Conservation (phyloP, 2,113 vertebrate genomes). For the Spea multiplicata region DNA sequence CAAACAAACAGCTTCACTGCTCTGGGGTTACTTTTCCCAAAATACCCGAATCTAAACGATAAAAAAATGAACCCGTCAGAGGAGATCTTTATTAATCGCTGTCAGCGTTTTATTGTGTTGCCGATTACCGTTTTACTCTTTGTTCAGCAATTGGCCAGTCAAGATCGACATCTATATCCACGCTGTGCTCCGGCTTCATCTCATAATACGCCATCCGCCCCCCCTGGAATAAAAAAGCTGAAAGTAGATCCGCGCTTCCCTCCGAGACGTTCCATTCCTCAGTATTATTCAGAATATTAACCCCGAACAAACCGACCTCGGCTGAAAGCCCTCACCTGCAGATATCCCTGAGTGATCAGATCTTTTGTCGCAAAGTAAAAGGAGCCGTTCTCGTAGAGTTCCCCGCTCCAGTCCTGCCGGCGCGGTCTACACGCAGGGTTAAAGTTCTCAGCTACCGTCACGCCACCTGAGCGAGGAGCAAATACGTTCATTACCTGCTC, state of each 20-base stretch:
- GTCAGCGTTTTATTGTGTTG: too few species aligned
- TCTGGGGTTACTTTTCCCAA: constrained; percentile 68
- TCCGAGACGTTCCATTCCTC: too few species aligned
- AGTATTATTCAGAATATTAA: too few species aligned
- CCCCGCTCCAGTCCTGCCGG: constrained; percentile 91
- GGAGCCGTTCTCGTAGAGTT: constrained; percentile 92
- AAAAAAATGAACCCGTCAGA: constrained; percentile 51
- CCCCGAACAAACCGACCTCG: too few species aligned
- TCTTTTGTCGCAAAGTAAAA: constrained; percentile 85
- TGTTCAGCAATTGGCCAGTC: constrained; percentile 98
- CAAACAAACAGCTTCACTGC: constrained; percentile 81
- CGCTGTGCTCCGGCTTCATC: constrained; percentile 87
- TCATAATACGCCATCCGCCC: constrained; percentile 86
- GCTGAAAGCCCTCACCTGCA: constrained; percentile 73
- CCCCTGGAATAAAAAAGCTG: constrained; percentile 63
- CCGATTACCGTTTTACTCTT: constrained; percentile 81
- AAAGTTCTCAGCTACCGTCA: constrained; percentile 76
- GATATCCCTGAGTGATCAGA: constrained; percentile 65
- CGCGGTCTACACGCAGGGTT: constrained; percentile 75
- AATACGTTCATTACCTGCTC: too few species aligned
- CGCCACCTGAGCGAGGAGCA: constrained; percentile 49
- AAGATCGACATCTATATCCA: constrained; percentile 95
- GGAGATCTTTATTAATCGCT: too few species aligned
- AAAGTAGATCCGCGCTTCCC: too few species aligned
- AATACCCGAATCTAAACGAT: constrained; percentile 83